Percentiles rank a stretch among this genome's conserved stretches.
These are phyloP conservation scores for Siderastrea radians DNA, from an alignment of 92 coral and sea anemone species.

Conservation along the genomic window DNA sequence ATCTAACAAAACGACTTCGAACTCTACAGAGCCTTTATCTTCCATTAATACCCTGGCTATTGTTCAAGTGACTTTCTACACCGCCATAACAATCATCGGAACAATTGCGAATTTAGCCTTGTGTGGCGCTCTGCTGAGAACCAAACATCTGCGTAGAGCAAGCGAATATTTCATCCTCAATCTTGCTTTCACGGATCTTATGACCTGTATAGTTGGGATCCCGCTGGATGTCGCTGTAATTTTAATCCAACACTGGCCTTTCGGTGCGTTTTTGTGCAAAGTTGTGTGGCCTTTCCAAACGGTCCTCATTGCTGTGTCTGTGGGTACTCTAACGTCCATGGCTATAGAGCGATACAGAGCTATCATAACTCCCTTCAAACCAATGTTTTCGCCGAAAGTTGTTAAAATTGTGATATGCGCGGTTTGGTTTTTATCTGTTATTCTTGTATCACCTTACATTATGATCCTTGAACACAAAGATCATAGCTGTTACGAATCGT, in stretches of 20 bases:
- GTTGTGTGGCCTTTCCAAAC: constrained; percentile 75
- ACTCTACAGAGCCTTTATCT: neutral
- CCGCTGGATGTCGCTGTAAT: constrained; percentile 67
- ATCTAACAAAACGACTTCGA: constrained; percentile 1
- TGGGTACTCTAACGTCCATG: constrained; percentile 63
- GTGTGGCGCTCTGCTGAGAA: constrained; percentile 24
- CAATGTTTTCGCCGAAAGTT: constrained; percentile 34
- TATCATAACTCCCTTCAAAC: constrained; percentile 69
- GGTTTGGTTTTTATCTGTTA: constrained; percentile 57
- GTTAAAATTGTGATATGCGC: constrained; percentile 30
- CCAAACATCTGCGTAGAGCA: constrained; percentile 35
- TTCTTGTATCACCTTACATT: constrained; percentile 61
- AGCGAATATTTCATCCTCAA: constrained; percentile 75
- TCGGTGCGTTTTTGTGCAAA: constrained; percentile 70
- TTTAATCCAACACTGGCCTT: constrained; percentile 66
- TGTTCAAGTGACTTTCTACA: constrained; percentile 38
- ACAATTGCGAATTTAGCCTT: constrained; percentile 39
- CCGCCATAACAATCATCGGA: constrained; percentile 29
- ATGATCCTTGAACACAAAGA: constrained; percentile 38
- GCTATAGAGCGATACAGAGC: constrained; percentile 76
- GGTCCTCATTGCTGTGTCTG: constrained; percentile 66
- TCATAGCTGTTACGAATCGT: constrained; percentile 59
- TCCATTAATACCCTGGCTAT: neutral
- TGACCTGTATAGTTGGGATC: constrained; percentile 68
- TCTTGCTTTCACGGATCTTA: constrained; percentile 68